Evolutionary conservation across 2,888 invertebrate species (phyloP).

Genomic region (Hesperia comma): DNA sequence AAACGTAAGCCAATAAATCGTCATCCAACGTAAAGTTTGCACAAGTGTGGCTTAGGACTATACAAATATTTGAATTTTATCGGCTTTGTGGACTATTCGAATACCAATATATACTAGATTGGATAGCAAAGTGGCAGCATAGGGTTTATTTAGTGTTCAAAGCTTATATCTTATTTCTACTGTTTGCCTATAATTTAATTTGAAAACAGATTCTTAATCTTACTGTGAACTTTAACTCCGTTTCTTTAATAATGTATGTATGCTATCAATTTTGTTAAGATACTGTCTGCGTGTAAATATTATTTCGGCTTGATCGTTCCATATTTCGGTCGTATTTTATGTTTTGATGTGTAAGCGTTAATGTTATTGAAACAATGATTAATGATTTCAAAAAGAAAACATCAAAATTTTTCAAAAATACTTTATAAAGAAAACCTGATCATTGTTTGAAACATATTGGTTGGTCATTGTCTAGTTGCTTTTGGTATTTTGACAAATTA

Average conservation of each 20-base stretch:
- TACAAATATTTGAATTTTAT: slow-evolving; percentile 2
- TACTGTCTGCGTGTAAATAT: slow-evolving; percentile 7
- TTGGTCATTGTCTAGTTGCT: slow-evolving; percentile 50
- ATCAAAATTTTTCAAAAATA: not conserved
- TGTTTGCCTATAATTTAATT: not conserved
- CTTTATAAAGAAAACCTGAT: slow-evolving; percentile 22
- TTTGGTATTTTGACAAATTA: slow-evolving; percentile 51
- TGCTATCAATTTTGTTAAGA: slow-evolving; percentile 30
- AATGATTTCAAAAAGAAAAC: slow-evolving; percentile 25
- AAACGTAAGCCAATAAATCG: too few relatives aligned
- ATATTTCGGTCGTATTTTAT: slow-evolving; percentile 2
- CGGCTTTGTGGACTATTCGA: not conserved
- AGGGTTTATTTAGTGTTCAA: not conserved
- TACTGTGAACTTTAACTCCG: too few relatives aligned
- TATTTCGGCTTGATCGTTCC: not conserved
- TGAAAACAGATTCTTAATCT: too few relatives aligned
- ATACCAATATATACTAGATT: not conserved
- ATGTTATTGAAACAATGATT: slow-evolving; percentile 34
- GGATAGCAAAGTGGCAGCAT: not conserved
- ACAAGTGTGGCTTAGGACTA: not conserved
- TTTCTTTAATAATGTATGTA: too few relatives aligned
- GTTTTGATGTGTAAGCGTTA: slow-evolving; percentile 11
- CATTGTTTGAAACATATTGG: slow-evolving; percentile 36
- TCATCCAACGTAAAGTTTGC: not conserved
- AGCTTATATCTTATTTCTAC: not conserved